Conservation (phyloP, 2,113 vertebrate species). For the Pan paniscus region DNA sequence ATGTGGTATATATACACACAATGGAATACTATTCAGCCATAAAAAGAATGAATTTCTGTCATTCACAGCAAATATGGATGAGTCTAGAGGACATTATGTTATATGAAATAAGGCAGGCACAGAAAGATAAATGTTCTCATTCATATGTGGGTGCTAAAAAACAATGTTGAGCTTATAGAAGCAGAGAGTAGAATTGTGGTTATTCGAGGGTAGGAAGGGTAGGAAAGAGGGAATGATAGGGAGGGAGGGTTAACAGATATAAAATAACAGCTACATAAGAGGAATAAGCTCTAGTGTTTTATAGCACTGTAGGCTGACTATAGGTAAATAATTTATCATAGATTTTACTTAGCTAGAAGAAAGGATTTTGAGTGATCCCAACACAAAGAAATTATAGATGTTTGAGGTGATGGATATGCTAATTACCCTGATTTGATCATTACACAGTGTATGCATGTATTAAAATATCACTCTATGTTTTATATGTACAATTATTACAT, state of each 20-base stretch:
- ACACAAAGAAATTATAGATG: neutral
- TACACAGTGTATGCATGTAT: neutral
- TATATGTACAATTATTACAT: neutral
- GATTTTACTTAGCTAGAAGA: neutral
- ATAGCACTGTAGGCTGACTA: neutral
- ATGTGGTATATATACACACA: neutral
- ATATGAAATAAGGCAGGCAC: neutral
- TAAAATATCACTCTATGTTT: neutral
- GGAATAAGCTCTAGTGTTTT: neutral
- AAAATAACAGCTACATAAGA: neutral
- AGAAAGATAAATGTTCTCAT: neutral
- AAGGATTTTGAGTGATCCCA: neutral
- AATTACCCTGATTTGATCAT: neutral
- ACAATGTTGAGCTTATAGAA: neutral
- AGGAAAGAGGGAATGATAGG: neutral
- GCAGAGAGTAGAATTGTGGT: neutral
- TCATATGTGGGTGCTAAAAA: neutral
- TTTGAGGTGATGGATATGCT: neutral
- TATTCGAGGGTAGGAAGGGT: neutral
- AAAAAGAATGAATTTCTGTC: neutral
- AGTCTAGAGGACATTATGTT: neutral
- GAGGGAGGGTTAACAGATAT: neutral
- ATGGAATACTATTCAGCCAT: neutral
- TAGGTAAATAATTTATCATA: neutral
- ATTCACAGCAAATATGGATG: neutral